These are phyloP conservation scores for Bradypodion pumilum DNA, from an alignment of 2,797 vertebrate species.

Conservation along the genomic window DNA sequence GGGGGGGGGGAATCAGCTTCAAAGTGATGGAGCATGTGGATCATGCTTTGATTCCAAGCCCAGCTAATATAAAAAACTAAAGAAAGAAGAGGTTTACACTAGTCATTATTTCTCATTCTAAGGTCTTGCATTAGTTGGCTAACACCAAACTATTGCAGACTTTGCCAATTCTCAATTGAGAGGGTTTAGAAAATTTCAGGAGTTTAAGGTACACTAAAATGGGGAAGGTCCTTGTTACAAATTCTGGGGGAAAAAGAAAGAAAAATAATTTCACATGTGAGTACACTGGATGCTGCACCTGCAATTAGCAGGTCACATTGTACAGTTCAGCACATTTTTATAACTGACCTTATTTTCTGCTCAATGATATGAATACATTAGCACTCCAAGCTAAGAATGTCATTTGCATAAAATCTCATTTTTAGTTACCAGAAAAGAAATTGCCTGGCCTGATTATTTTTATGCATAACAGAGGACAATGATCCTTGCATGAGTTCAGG, in stretches of 20 bases:
- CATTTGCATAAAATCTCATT: conserved; percentile 35
- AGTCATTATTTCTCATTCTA: not conserved
- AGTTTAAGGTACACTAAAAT: not conserved
- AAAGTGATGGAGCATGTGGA: not conserved
- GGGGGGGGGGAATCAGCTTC: not conserved
- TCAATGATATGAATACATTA: not conserved
- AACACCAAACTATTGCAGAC: not conserved
- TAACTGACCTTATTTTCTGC: conserved; percentile 25
- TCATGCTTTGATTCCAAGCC: not conserved
- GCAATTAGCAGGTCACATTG: not conserved
- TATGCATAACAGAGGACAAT: not conserved
- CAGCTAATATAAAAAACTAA: no score
- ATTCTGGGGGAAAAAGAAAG: not conserved
- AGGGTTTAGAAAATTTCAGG: not conserved
- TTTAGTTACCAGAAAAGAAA: not conserved
- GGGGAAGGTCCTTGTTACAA: conserved; percentile 1
- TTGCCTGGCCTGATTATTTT: conserved; percentile 23
- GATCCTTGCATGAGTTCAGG: conserved; percentile 4
- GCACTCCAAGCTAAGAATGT: not conserved
- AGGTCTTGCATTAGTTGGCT: not conserved
- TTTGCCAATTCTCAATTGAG: not conserved
- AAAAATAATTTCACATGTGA: conserved; percentile 8
- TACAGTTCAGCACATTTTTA: not conserved
- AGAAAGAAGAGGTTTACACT: not conserved
- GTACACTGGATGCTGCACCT: not conserved